A percentile compares a stretch with the other conserved stretches of the same genome.
These are phyloP conservation scores for Macropodus opercularis DNA, from an alignment of 2,797 vertebrate species.

Conservation along the genomic window DNA sequence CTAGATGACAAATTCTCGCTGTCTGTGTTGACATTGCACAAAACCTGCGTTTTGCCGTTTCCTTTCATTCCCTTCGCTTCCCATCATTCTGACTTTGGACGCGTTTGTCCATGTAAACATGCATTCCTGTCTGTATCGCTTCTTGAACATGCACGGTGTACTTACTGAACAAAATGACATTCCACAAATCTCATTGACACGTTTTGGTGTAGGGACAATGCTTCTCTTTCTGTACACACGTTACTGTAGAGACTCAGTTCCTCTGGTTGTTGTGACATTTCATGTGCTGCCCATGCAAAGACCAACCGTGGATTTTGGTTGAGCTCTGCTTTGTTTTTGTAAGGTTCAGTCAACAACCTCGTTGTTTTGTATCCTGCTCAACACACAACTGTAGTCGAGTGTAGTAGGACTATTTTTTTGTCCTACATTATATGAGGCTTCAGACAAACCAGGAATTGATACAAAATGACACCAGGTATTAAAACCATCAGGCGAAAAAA, in stretches of 20 bases:
- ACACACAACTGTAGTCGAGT: constrained; percentile 27
- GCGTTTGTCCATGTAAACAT: constrained; percentile 30
- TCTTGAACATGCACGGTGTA: constrained; percentile 47
- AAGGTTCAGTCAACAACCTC: constrained; percentile 24
- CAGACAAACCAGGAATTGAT: constrained; percentile 13
- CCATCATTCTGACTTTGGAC: constrained; percentile 33
- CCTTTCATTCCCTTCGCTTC: constrained; percentile 31
- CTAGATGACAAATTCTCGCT: constrained; percentile 28
- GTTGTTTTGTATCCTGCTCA: constrained; percentile 29
- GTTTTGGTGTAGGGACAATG: constrained; percentile 10
- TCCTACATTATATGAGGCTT: constrained; percentile 13
- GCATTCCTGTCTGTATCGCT: constrained; percentile 43
- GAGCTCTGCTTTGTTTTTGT: constrained; percentile 20
- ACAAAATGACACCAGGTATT: constrained; percentile 38
- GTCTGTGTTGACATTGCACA: constrained; percentile 51
- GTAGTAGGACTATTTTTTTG: constrained; percentile 39
- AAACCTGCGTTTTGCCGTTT: constrained; percentile 27
- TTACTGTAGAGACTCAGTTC: constrained; percentile 45
- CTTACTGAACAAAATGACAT: constrained; percentile 48
- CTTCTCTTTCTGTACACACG: constrained; percentile 38
- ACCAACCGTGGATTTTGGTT: constrained; percentile 36
- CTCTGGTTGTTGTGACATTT: constrained; percentile 39
- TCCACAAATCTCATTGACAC: constrained; percentile 49
- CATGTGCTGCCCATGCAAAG: constrained; percentile 33
- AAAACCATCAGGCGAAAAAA: constrained; percentile 33